phyloP scores from a whole-genome alignment of 2,888 invertebrate species.

The Drosophila pullipes region DNA sequence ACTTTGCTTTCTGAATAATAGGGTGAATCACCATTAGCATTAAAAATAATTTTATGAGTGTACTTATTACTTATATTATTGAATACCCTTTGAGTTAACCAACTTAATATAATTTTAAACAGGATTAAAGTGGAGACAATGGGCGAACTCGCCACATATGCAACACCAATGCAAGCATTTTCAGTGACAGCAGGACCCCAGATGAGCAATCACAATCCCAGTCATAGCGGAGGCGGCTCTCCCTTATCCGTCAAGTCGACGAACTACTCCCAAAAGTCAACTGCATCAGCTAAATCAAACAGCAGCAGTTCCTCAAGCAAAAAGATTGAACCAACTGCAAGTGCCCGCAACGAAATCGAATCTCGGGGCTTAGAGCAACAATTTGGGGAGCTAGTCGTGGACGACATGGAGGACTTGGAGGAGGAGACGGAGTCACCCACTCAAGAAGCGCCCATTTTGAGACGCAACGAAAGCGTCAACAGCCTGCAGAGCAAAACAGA shows the following conservation, averaged over 20 bases:
- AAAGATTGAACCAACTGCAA: constrained; percentile 8
- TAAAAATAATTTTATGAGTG: too few relatives aligned
- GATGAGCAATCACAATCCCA: constrained; percentile 19
- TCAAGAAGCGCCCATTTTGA: constrained; percentile 36
- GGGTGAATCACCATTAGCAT: not conserved
- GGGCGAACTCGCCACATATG: not conserved
- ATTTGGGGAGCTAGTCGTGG: constrained; percentile 59
- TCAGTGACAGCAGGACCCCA: constrained; percentile 16
- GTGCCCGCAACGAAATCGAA: constrained; percentile 37
- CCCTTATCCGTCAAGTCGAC: constrained; percentile 75
- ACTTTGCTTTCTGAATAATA: not conserved
- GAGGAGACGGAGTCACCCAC: constrained; percentile 37
- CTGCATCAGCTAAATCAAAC: constrained; percentile 77
- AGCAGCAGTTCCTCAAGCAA: constrained; percentile 28
- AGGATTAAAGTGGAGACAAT: constrained; percentile 23
- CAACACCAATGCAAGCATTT: constrained; percentile 8
- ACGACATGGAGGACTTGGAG: constrained; percentile 66
- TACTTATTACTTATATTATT: too few relatives aligned
- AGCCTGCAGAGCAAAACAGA: constrained; percentile 80
- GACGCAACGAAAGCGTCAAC: constrained; percentile 70
- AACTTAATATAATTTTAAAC: constrained; percentile 2
- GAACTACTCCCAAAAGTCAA: constrained; percentile 81
- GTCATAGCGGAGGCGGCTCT: constrained; percentile 47
- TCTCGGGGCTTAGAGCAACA: constrained; percentile 40
- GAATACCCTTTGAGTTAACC: not conserved